Evolutionary conservation across 2,113 vertebrate species (phyloP).

Genomic region (Eolophus roseicapilla): DNA sequence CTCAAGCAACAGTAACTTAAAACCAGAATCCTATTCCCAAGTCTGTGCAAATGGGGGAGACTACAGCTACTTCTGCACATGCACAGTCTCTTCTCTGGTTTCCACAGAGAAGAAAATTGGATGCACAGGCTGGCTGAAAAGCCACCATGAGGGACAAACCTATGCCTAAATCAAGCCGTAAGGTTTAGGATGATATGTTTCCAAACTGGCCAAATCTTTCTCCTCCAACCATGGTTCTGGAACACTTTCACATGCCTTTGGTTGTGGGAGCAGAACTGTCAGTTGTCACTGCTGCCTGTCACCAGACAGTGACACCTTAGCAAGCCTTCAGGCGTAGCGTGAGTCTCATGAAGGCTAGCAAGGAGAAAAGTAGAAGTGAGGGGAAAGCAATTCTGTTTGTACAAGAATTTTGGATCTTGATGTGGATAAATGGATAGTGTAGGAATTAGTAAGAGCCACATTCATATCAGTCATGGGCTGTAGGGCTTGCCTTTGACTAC

Average conservation of each 20-base stretch:
- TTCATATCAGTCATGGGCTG: not conserved
- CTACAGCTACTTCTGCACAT: not conserved
- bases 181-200: not conserved
- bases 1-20: not conserved
- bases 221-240: not conserved
- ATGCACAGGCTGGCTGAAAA: not conserved
- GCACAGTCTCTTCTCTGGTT: not conserved
- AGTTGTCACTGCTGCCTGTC: not conserved
- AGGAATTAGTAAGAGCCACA: not conserved
- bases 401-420: not conserved
- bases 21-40: not conserved
- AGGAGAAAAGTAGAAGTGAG: not conserved
- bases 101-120: not conserved
- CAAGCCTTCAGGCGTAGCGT: not conserved
- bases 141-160: not conserved
- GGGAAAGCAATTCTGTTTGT: not conserved
- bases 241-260: not conserved
- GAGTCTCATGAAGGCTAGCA: not conserved
- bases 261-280: not conserved
- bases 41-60: not conserved
- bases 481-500: not conserved
- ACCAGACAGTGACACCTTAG: not conserved
- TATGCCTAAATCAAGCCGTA: not conserved
- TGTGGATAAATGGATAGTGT: not conserved
- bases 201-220: not conserved